phyloP scores from a whole-genome alignment of 2,888 invertebrate genomes.

The Theodoxus fluviatilis region DNA sequence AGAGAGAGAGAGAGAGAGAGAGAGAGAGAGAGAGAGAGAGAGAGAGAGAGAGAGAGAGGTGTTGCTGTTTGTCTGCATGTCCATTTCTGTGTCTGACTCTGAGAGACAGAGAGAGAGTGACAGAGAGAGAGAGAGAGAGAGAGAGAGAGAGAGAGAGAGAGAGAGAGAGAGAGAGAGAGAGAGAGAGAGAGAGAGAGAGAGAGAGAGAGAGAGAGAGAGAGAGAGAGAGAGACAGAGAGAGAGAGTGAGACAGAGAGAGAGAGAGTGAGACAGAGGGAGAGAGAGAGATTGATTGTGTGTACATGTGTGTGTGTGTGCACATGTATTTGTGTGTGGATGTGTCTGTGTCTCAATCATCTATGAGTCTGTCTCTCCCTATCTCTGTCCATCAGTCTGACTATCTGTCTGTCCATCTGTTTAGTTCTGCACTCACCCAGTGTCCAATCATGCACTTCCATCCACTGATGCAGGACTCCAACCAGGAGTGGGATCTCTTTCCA shows the following conservation, averaged over 20 bases:
- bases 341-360: too few relatives aligned
- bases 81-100: slow-evolving; percentile 8
- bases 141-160: slow-evolving; percentile 10
- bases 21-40: too few relatives aligned
- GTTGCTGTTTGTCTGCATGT: not conserved
- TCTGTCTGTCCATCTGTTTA: too few relatives aligned
- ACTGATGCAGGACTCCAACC: too few relatives aligned
- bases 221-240: slow-evolving; percentile 5
- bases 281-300: not conserved
- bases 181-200: not conserved
- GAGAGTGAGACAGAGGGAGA: not conserved
- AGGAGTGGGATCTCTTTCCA: too few relatives aligned
- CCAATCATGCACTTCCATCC: too few relatives aligned
- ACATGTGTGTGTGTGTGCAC: too few relatives aligned
- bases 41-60: slow-evolving; percentile 20
- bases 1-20: slow-evolving; percentile 10
- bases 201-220: not conserved
- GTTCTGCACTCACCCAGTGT: too few relatives aligned
- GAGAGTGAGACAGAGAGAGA: not conserved
- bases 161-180: not conserved
- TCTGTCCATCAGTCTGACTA: too few relatives aligned
- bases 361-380: too few relatives aligned
- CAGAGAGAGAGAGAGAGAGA: slow-evolving; percentile 19
- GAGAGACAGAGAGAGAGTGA: too few relatives aligned
- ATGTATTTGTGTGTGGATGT: too few relatives aligned